phyloP scores from a whole-genome alignment of 2,797 vertebrate genomes.

The Mus spretus region DNA sequence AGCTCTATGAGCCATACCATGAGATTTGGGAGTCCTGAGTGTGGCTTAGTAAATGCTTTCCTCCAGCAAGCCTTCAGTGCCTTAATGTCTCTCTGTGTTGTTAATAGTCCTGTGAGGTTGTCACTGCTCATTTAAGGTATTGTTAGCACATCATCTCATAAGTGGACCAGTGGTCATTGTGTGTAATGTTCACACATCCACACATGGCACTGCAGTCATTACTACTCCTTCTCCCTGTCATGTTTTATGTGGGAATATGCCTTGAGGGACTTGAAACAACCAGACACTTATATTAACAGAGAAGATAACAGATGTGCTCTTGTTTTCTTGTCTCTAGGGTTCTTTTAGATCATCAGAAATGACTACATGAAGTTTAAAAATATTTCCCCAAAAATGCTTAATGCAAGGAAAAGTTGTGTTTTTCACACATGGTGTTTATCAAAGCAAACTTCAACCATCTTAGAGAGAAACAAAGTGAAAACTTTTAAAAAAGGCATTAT shows the following conservation, averaged over 20 bases:
- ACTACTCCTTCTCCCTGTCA: conserved; percentile 69
- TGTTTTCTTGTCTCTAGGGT: conserved; percentile 75
- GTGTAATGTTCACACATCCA: conserved; percentile 65
- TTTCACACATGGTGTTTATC: conserved; percentile 65
- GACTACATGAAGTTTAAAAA: conserved; percentile 68
- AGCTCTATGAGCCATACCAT: not conserved
- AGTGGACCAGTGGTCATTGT: conserved; percentile 1
- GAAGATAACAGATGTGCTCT: conserved; percentile 80
- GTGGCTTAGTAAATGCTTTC: not conserved
- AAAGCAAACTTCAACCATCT: conserved; percentile 52
- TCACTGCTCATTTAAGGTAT: conserved; percentile 33
- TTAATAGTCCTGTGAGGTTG: conserved; percentile 62
- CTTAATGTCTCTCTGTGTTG: not conserved
- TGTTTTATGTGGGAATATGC: conserved; percentile 71
- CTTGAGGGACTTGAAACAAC: conserved; percentile 80
- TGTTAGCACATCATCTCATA: conserved; percentile 57
- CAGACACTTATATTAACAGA: conserved; percentile 73
- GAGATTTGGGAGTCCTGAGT: not conserved
- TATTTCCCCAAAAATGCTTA: conserved; percentile 72
- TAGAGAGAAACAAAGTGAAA: conserved; percentile 57
- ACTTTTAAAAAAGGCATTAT: conserved; percentile 63
- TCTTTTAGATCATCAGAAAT: conserved; percentile 76
- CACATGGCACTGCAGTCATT: conserved; percentile 47
- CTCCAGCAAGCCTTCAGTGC: not conserved
- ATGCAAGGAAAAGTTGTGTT: conserved; percentile 73